Conservation (phyloP, 2,888 invertebrate genomes). For the Linnaemya vulpina region DNA sequence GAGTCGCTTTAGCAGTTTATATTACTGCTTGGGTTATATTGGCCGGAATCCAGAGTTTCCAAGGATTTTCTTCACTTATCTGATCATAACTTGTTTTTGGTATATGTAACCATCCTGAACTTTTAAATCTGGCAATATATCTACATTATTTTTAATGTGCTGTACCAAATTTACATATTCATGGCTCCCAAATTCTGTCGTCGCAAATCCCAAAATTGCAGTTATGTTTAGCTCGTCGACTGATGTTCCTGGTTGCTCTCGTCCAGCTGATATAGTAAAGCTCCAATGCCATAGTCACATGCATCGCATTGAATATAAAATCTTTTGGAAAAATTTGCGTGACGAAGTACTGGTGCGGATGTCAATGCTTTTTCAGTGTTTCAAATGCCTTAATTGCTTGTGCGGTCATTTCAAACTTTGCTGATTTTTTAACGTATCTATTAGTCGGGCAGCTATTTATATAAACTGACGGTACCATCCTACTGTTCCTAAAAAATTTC, state of each 20-base stretch:
- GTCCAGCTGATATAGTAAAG: neutral
- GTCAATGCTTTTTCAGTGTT: slow-evolving; percentile 42
- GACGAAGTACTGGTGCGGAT: neutral
- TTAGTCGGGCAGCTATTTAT: neutral
- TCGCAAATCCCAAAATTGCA: slow-evolving; percentile 35
- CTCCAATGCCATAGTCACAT: neutral
- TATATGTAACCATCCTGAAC: slow-evolving; percentile 21
- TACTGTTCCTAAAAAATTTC: slow-evolving; percentile 1
- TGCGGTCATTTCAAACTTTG: neutral
- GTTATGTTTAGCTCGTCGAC: neutral
- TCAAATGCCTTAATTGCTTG: slow-evolving; percentile 10
- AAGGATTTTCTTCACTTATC: too few relatives aligned
- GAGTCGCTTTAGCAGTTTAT: too few relatives aligned
- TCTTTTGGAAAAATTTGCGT: neutral
- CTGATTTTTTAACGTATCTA: slow-evolving; percentile 16
- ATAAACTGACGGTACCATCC: slow-evolving; percentile 5
- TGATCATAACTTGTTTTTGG: too few relatives aligned
- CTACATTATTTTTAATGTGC: neutral
- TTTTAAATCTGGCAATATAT: slow-evolving; percentile 26
- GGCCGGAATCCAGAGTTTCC: too few relatives aligned
- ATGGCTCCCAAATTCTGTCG: slow-evolving; percentile 25
- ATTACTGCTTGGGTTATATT: too few relatives aligned
- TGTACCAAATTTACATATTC: slow-evolving; percentile 23
- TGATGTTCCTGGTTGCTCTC: neutral
- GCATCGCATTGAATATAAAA: slow-evolving; percentile 22